A percentile compares a stretch with the other conserved stretches of the same genome.
Evolutionary conservation across 2,797 vertebrate genomes (phyloP).

Genomic region (Ispidina picta): DNA sequence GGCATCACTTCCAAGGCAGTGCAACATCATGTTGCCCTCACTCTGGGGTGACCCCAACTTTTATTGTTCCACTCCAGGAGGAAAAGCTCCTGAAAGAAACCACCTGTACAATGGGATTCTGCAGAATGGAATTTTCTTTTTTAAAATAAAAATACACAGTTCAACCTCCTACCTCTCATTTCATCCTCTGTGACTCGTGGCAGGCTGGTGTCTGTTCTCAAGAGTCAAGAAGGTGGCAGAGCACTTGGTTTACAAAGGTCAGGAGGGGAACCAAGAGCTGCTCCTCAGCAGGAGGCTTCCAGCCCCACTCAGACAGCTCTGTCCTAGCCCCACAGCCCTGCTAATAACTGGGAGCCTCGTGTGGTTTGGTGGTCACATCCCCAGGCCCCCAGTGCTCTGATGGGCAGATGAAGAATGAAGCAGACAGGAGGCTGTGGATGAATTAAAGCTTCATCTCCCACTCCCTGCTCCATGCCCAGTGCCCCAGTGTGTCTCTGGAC

Average conservation of each 20-base stretch:
- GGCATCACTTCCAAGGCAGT: fast-evolving
- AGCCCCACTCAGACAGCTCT: neutral
- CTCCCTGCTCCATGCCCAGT: neutral
- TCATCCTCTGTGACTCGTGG: neutral
- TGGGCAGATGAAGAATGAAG: neutral
- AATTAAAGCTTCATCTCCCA: neutral
- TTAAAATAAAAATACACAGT: neutral
- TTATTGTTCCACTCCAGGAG: neutral
- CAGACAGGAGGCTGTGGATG: neutral
- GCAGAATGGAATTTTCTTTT: neutral
- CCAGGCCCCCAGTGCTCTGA: neutral
- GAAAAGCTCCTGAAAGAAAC: neutral
- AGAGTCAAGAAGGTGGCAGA: neutral
- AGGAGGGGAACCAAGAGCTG: neutral
- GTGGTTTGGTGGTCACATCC: neutral
- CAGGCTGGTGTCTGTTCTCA: neutral
- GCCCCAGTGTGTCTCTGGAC: neutral
- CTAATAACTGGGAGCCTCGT: neutral
- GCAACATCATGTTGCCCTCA: neutral
- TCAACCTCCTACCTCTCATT: neutral
- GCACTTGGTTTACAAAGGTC: neutral
- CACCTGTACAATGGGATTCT: neutral
- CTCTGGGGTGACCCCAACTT: neutral
- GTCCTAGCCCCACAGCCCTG: neutral
- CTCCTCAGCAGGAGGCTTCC: neutral